Base-by-base conservation (phyloP, 1,140 invertebrate species). In the Drosophila chauvacae region DNA sequence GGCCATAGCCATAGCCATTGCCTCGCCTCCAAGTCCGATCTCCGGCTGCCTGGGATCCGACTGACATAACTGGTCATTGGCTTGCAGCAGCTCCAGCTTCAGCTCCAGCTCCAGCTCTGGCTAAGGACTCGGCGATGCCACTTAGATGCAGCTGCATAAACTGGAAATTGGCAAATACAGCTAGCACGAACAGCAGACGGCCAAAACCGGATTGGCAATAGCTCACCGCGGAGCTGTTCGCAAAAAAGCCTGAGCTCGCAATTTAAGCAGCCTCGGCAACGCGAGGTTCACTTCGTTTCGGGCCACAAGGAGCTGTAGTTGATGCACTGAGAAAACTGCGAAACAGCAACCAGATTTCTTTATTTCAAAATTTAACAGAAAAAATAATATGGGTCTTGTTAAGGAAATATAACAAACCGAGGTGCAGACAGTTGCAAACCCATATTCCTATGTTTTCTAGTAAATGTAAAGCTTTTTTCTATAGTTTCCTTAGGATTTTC, bases 51-150 rank as follows among this genome's bases (percentile, higher is more conserved):
- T 68, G 74, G 53, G 72, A 74, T 57, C 76, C 85, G 62, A 71
- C 84, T 88, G 84, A 88, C 84, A 88, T 88, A 88, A 88, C 84
- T 88, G 84, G 84, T 88, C 84, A 88, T 90, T 90, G 85, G 84
- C 84, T 81, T 80, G 82, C 68, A 63, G 68, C 63, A 66, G 77
- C 45, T 23, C 59, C 60, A 56, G 77, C 62, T 73, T 0, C 26
- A 56, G 77, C 57, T 66, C 0, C 26, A 35, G 51, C 51, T 56
- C 28, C 18, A 33, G 72, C 53, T 57, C 35, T 57, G 74, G 60
- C 77, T 88, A 87, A 87, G 85, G 84, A 88, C 85, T 90, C 77
- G 74, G 65, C 72, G 72, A 70, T 69, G 80, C 69, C 75, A 65
- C 80, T 74, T 58, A 75, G 60, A 73, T 87, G 84, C 84, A 88